Percentiles rank a stretch among this genome's conserved stretches.
phyloP scores from a whole-genome alignment of 2,113 vertebrate species.

The Alces alces region DNA sequence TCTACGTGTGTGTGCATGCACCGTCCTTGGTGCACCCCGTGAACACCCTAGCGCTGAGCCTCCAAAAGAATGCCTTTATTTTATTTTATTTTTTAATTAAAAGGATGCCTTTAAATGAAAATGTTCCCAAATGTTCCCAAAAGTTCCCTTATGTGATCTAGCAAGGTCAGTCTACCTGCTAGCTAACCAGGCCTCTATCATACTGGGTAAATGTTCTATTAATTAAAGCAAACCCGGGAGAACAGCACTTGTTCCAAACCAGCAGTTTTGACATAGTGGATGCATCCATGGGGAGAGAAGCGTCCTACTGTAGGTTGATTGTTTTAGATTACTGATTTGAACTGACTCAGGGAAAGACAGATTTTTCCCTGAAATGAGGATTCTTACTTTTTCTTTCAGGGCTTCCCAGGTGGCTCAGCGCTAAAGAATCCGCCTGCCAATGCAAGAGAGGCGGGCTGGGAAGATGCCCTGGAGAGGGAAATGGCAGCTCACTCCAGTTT shows the following conservation, averaged over 20 bases:
- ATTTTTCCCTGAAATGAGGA: background rate
- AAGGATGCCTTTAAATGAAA: background rate
- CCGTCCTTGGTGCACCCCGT: background rate
- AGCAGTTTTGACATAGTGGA: background rate
- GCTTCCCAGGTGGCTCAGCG: background rate
- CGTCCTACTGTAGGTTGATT: background rate
- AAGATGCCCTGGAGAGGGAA: background rate
- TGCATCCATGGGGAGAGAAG: background rate
- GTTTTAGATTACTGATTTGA: background rate
- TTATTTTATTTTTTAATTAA: background rate
- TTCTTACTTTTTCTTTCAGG: background rate
- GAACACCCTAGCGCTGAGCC: background rate
- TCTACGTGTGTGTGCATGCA: background rate
- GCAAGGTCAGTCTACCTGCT: background rate
- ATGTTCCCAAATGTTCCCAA: background rate
- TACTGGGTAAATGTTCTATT: background rate
- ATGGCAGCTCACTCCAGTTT: background rate
- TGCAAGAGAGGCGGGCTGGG: background rate
- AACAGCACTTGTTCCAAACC: background rate
- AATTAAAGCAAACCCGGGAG: background rate
- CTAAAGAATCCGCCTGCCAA: background rate
- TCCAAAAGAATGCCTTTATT: background rate
- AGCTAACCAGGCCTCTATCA: background rate
- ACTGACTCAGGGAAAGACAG: background rate
- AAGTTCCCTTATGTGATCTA: background rate